These are phyloP conservation scores for Istiophorus platypterus DNA, from an alignment of 2,113 vertebrate genomes.

Conservation along the genomic window DNA sequence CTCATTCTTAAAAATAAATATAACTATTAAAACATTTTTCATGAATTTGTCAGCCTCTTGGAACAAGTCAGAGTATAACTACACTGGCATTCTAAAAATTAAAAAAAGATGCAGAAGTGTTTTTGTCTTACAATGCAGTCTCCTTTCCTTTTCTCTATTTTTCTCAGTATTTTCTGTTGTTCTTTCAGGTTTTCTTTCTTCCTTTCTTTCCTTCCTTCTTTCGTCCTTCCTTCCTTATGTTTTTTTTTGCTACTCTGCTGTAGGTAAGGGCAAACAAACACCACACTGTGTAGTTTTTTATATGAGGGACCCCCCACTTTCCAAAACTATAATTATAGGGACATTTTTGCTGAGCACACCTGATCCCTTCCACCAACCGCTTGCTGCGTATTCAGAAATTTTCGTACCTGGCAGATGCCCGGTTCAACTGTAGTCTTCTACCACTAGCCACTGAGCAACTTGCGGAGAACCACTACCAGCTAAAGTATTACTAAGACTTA, in stretches of 20 bases:
- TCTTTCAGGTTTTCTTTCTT: not conserved
- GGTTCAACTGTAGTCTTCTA: not conserved
- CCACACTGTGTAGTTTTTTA: not conserved
- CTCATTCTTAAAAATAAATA: not conserved
- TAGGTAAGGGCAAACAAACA: not conserved
- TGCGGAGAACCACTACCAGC: not conserved
- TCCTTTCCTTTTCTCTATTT: not conserved
- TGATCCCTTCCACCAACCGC: not conserved
- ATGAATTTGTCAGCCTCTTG: not conserved
- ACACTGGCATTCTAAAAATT: no score
- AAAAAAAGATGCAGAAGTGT: no score
- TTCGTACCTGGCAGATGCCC: not conserved
- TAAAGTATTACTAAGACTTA: not conserved
- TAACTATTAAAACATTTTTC: not conserved
- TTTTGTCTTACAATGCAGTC: not conserved
- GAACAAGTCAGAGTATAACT: not conserved
- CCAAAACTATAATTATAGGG: not conserved
- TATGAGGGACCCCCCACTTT: not conserved
- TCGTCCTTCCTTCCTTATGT: no score
- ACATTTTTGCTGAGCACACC: conserved; percentile 14
- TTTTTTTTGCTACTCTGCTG: not conserved
- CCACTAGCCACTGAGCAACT: not conserved
- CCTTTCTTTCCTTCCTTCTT: no score
- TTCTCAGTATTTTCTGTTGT: no score
- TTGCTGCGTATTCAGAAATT: conserved; percentile 3